Percentiles rank a stretch among this genome's conserved stretches.
Evolutionary conservation across 2,113 vertebrate genomes (phyloP).

Genomic region (human): DNA sequence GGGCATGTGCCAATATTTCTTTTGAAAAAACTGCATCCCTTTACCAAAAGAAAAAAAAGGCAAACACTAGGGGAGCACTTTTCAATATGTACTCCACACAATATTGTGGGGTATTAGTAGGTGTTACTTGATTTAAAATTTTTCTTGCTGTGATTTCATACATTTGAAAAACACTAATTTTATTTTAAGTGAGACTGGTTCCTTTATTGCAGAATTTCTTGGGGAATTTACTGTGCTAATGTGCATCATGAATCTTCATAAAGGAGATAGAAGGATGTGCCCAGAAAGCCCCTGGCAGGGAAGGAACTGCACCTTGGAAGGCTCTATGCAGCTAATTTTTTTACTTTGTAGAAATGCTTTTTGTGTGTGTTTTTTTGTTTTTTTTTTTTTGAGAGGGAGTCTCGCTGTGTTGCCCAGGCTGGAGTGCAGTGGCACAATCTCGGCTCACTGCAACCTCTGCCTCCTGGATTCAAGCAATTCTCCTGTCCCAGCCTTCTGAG

Average conservation of each 20-base stretch:
- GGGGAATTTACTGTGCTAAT: background rate
- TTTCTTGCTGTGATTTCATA: background rate
- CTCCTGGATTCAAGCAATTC: background rate
- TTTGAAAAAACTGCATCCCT: background rate
- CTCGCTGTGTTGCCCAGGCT: background rate
- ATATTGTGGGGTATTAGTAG: background rate
- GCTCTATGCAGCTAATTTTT: too few species aligned
- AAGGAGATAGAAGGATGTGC: background rate
- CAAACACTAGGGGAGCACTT: background rate
- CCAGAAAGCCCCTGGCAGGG: background rate
- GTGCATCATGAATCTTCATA: background rate
- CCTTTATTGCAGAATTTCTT: background rate
- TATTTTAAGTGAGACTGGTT: background rate
- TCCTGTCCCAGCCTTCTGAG: background rate
- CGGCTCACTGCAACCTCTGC: background rate
- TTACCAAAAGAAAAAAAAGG: background rate
- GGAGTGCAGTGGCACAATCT: background rate
- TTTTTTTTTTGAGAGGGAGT: background rate
- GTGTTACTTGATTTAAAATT: background rate
- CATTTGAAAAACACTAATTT: background rate
- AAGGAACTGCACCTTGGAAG: background rate
- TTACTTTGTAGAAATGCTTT: background rate
- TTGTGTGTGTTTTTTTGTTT: too few species aligned
- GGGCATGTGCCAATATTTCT: background rate
- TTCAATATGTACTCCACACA: background rate